Evolutionary conservation across 2,888 invertebrate species (phyloP).

Genomic region (Pristionchus entomophagus): DNA sequence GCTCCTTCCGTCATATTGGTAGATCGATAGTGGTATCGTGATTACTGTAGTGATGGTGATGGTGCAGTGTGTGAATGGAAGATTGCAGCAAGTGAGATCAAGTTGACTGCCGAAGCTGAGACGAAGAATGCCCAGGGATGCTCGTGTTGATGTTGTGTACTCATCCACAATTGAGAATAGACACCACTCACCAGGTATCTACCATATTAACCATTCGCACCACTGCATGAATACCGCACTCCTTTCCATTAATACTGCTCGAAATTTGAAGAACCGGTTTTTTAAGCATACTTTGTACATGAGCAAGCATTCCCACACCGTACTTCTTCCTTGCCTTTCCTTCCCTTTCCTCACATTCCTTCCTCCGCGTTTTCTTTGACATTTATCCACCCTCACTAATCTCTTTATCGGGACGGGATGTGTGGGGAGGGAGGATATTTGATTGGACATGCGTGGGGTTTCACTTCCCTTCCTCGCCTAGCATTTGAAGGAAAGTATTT

Average conservation of each 20-base stretch:
- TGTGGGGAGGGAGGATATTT: conserved; percentile 7
- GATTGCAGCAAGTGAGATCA: conserved; percentile 44
- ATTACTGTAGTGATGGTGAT: background rate
- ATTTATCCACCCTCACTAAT: conserved; percentile 40
- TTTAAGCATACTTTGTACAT: no score
- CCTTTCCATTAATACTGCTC: background rate
- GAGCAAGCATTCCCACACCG: background rate
- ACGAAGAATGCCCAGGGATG: conserved; percentile 41
- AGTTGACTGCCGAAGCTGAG: conserved; percentile 42
- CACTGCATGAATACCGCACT: background rate
- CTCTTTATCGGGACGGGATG: background rate
- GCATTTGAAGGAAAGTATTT: background rate
- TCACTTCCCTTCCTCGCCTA: background rate
- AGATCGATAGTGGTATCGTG: background rate
- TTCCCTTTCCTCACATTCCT: background rate
- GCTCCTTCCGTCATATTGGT: background rate
- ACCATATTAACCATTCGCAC: background rate
- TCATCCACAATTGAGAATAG: conserved; percentile 12
- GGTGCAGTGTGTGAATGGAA: conserved; percentile 30
- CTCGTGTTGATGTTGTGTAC: conserved; percentile 37
- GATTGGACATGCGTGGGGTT: conserved; percentile 10
- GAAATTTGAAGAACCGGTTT: background rate
- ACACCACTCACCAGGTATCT: conserved; percentile 7
- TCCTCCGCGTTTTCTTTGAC: conserved; percentile 20
- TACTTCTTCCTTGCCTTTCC: background rate